Base-by-base conservation (phyloP, 2,113 vertebrate species). In the Coptodon rendalli region DNA sequence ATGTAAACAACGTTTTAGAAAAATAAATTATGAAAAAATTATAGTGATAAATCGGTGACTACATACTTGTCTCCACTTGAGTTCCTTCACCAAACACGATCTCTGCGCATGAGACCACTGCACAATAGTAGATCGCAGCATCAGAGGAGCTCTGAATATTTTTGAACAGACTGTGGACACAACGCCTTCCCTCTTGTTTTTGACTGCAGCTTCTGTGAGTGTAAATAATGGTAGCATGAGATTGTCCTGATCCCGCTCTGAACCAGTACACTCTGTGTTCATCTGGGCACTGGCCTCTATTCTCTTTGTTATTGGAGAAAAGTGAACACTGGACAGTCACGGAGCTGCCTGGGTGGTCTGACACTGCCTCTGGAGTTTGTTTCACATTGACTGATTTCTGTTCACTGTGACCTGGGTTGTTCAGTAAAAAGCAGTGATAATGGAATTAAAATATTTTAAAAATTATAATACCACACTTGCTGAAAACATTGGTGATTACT, bases 241-340 rank as follows among this genome's bases (percentile, higher is more conserved):
- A 68, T 63, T 19, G 40, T 78, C 45, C 79, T 31, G 61, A 59
- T 85, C 40, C 82, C 6, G 56, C n/a, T 91, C 73, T 89, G 80
- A 93, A 87, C 92, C 87, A 93, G 87, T 73, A 59, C 54, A 89
- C 86, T 5, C 13, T 81, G 63, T 63, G 50, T 82, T 86, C 68
- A 43, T 6, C 56, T 66, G 86, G 84, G 84, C 89, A 93, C 78
- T 79, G 3, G 7, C 2, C 17, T 38, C 7, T 54, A 43, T 11
- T 48, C 6, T 84, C 59, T 29, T 85, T 48, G 16, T 24, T 56
- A 3, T 22, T 86, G 82, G 45, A 86, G 63, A 88, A 29, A 54
- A 94, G 86, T 24, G 89, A 93, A 81, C 94, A 95, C 63, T 88
- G 34, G 14, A 94, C 63, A 54, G 22, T 87, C 66, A 91, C 66